Evolutionary conservation across 2,888 invertebrate genomes (phyloP), one percentile per base, ranked within the genome.

Genomic region (Bembecia ichneumoniformis): DNA sequence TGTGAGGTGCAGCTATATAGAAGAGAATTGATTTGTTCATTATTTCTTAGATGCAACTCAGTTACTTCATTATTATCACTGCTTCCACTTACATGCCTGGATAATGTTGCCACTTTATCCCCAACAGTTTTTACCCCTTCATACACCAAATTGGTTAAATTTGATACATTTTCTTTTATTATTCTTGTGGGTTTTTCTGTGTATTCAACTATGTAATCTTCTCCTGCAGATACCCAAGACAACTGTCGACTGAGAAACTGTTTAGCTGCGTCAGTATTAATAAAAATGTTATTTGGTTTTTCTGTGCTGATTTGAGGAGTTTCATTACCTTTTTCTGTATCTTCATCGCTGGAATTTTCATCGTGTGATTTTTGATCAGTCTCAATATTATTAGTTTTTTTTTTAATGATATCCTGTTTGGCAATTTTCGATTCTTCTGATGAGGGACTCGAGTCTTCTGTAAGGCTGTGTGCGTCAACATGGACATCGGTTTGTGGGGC

Each of bases 251-350:
- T 92, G 48, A 94, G 74, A 76, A 93, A 94, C 62, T 94, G 93
- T 61, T 91, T 89, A 3, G 94, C 94, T 46, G 93, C 92, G 79
- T 92, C 92, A 28, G 93, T 92, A 68, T 94, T 93, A n/a, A 93
- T 90, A 68, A 93, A 92, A 62, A 92, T 91, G 61, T 91, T 91
- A 63, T 91, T 92, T 51, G 87, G 77, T 63, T 89, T 89, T 48
- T 84, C 82, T 56, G 72, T 65, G 57, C 66, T 73, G 35, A 61
- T 71, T 54, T 71, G 68, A 47, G 68, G 65, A 43, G 64, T 66
- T 40, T 75, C 76, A 56, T 68, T 70, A 49, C 67, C 68, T 55
- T 70, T 68, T 51, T 72, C 72, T 52, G 65, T 68, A 43, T 66
- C 67, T 49, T 70, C 68, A 62, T 74, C 71, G 54, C 59, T 55